Base-by-base conservation (phyloP, 2,113 vertebrate genomes). In the Epinephelus lanceolatus region DNA sequence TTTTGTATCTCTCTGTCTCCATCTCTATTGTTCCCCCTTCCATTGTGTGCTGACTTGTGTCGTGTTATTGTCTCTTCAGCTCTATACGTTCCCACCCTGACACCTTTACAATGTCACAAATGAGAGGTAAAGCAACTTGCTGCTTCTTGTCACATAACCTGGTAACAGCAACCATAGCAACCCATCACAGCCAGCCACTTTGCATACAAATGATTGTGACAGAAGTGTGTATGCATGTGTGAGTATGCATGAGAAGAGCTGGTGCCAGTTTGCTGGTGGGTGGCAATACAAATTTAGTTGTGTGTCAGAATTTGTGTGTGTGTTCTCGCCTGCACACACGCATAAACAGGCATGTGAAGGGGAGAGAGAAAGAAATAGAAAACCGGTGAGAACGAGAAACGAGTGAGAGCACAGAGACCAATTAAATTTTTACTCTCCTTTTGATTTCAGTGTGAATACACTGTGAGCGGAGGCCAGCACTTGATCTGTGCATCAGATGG, bases 131-230 rank as follows among this genome's bases (percentile, higher is more conserved):
- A 89, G 71, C 71, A 87, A 88, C 73, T 86, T 88, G 61, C 73
- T 75, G 80, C 78, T 78, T 88, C 86, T 87, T 78, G 87, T 90
- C 90, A 86, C 74, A 91, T 84, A 88, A 91, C 90, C 89, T 93
- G 87, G 89, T 87, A 93, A 90, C 89, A 78, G 91, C 82, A 92
- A 89, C 92, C 92, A 94, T 94, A 83, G 92, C 92, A 94, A 93
- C 92, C 76, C 74, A 49, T 86, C 19, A 42, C 84, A 87, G 85
- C 74, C 78, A 81, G 84, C 80, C 76, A 84, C 86, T 90, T 91
- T 93, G 93, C 92, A 93, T 93, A 90, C 88, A 94, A 92, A 92
- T 87, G 76, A 91, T 77, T 85, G 80, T 76, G 80, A 91, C 84
- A 90, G 71, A 89, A 88, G 83, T 86, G 80, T 80, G 80, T 76